Percentiles rank a stretch among this genome's conserved stretches.
phyloP scores from a whole-genome alignment of 37 sponge, comb jelly and placozoan species.

The Crambe crambe region DNA sequence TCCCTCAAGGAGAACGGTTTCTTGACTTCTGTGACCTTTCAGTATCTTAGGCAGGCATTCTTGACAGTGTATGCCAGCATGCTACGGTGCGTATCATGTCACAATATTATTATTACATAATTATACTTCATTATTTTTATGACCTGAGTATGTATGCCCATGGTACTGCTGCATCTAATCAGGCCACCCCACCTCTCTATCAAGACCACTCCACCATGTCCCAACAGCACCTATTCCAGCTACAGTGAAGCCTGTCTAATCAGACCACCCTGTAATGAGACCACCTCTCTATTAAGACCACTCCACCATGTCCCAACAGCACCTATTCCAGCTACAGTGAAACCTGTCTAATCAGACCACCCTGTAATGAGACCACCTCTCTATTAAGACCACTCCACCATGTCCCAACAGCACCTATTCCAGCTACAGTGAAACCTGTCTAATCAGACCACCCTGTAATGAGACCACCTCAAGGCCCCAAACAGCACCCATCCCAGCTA shows the following conservation, averaged over 20 bases:
- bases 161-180: too few relatives aligned
- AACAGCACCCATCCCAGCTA: not conserved
- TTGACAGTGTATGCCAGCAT: slow-evolving; percentile 42
- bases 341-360: not conserved
- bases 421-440: not conserved
- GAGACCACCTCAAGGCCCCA: not conserved
- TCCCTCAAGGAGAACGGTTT: slow-evolving; percentile 35
- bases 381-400: too few relatives aligned
- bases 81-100: slow-evolving; percentile 48
- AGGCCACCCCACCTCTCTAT: not conserved
- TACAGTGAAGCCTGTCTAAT: not conserved
- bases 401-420: too few relatives aligned
- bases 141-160: too few relatives aligned
- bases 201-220: too few relatives aligned
- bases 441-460: not conserved
- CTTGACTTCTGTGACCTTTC: slow-evolving; percentile 31
- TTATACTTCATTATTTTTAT: too few relatives aligned
- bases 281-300: not conserved
- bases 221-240: too few relatives aligned
- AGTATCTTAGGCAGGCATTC: slow-evolving; percentile 49
- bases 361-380: too few relatives aligned
- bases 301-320: too few relatives aligned
- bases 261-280: not conserved
- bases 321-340: too few relatives aligned
- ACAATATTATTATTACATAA: too few relatives aligned